Percentiles rank a stretch among this genome's conserved stretches.
Conservation (phyloP, 1,140 invertebrate species). For the Micrasema longulum region DNA sequence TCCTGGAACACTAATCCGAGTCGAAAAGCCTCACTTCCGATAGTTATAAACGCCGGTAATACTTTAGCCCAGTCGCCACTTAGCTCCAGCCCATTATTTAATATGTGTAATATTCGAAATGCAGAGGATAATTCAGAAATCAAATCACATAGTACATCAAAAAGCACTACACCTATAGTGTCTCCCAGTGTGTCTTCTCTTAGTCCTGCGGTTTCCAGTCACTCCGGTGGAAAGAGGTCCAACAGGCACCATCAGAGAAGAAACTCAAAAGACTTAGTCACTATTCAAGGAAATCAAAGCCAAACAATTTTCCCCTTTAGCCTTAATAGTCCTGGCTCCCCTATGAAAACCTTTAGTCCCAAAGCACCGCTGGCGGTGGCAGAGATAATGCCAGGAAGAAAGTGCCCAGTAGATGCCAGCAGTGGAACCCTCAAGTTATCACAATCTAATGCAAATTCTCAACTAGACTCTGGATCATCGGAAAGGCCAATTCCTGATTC, state of each 20-base stretch:
- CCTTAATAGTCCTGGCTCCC: constrained; percentile 71
- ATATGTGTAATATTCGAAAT: constrained; percentile 16
- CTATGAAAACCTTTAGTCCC: constrained; percentile 62
- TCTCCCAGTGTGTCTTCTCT: constrained; percentile 57
- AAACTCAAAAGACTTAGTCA: constrained; percentile 62
- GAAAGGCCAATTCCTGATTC: constrained; percentile 9
- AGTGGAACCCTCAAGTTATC: constrained; percentile 56
- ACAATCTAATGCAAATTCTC: constrained; percentile 23
- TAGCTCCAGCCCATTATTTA: constrained; percentile 45
- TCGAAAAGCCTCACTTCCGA: constrained; percentile 68
- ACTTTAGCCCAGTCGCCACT: constrained; percentile 18
- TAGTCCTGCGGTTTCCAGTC: constrained; percentile 56
- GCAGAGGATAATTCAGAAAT: constrained; percentile 34
- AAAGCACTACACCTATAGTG: constrained; percentile 62
- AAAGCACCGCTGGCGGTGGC: constrained; percentile 49
- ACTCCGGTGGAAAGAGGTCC: constrained; percentile 59
- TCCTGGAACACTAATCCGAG: constrained; percentile 56
- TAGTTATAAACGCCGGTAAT: constrained; percentile 63
- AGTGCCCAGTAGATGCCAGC: constrained; percentile 58
- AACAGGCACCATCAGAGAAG: constrained; percentile 56
- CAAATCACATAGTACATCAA: constrained; percentile 6
- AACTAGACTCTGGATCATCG: neutral
- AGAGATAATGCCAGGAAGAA: constrained; percentile 46
- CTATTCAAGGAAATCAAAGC: constrained; percentile 67
- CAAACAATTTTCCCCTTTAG: constrained; percentile 73